Percentiles rank a stretch among this genome's conserved stretches.
Conservation (phyloP, 2,113 vertebrate species). For the Muntiacus muntjak region DNA sequence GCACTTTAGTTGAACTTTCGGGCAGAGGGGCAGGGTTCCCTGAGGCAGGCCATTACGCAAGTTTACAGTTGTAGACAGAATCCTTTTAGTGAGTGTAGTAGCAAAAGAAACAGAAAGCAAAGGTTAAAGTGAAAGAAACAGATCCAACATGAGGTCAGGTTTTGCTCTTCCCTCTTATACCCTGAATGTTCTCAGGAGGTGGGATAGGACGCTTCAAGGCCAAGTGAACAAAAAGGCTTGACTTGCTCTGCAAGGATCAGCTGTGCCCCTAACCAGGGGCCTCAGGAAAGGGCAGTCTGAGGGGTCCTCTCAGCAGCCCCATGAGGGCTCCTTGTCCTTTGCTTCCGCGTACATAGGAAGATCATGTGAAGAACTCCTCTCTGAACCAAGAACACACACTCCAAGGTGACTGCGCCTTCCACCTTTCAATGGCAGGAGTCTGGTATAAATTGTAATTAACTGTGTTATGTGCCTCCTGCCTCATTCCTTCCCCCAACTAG, state of each 20-base stretch:
- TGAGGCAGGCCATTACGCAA: not conserved
- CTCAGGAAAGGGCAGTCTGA: not conserved
- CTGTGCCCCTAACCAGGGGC: not conserved
- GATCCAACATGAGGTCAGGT: not conserved
- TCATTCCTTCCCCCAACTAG: not conserved
- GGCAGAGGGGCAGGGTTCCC: not conserved
- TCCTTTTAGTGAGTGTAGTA: not conserved
- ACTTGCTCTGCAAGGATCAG: not conserved
- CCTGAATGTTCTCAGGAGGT: not conserved
- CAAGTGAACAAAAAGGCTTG: not conserved
- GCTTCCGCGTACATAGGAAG: not conserved
- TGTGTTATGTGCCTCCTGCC: not conserved
- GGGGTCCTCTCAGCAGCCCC: not conserved
- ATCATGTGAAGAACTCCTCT: accelerated
- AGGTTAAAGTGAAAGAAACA: not conserved
- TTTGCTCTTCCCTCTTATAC: not conserved
- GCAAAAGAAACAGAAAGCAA: not conserved
- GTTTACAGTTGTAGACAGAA: not conserved
- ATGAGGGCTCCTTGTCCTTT: not conserved
- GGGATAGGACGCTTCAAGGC: not conserved
- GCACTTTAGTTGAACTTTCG: not conserved
- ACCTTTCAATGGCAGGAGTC: not conserved
- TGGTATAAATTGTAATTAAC: not conserved
- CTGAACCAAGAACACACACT: not conserved
- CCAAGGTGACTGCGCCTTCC: not conserved